Evolutionary conservation across 2,113 vertebrate species (phyloP), one percentile per base, ranked within the genome.

Genomic region (Misgurnus anguillicaudatus): DNA sequence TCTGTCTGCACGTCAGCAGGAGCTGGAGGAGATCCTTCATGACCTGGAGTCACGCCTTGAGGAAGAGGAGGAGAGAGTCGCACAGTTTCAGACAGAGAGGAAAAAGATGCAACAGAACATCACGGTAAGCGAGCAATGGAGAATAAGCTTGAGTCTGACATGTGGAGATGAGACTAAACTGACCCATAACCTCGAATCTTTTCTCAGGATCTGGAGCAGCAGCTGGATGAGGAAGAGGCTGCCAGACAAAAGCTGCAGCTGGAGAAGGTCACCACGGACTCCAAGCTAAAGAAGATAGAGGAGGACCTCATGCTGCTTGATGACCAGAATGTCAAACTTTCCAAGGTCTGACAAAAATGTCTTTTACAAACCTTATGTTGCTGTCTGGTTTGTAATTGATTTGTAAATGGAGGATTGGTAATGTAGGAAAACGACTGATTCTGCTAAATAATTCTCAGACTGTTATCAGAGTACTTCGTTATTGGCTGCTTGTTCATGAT

Each of bases 31-130:
- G 80, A 94, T 96, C 48, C 91, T 95, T 80, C 95, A 96, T 17
- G 95, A 96, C 83, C 88, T 96, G 31, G 95, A 96, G 87, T 92
- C 94, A 47, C 90, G 95, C 5, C 93, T 96, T 41, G 95, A 96
- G 79, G 95, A 95, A 80, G 95, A 96, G 45, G 95, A 96, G 72
- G 95, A 95, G 71, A 87, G 93, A 10, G 95, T 93, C 75, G 90
- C 93, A 61, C 94, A 94, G 48, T 87, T 96, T 80, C 93, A 94
- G 82, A 14, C 83, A 0, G 95, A 96, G 67, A 96, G 94, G 88
- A 96, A 94, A 85, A 96, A 96, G 75, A 96, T 96, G 95, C 95
- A 95, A 75, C 94, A 95, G 78, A 95, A 95, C 55, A 95, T 96
- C 73, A 89, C 92, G 90, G 95, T 95, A 79, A 76, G 79, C 0